Evolutionary conservation across 2,888 invertebrate species (phyloP), one percentile per base, ranked within the genome.

Genomic region (Cryptophagus acutangulus): DNA sequence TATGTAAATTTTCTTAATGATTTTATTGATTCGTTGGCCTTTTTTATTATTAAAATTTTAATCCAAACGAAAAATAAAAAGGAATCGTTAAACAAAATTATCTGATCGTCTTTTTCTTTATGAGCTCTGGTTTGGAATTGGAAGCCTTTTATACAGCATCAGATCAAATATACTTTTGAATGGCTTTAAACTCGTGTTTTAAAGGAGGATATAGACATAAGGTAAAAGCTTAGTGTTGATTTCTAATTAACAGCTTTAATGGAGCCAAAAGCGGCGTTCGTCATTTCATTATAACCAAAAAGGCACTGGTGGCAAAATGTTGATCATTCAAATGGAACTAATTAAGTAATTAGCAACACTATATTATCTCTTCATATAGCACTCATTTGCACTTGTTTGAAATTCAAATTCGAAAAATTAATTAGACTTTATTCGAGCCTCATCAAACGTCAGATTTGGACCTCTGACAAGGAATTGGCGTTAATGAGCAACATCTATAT

Each of bases 191-290:
- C n/a, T n/a, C n/a, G n/a, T n/a, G n/a, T n/a, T n/a, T n/a, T n/a
- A n/a, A n/a, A n/a, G n/a, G n/a, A n/a, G n/a, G n/a, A n/a, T n/a
- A n/a, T n/a, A n/a, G n/a, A n/a, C n/a, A n/a, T n/a, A n/a, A n/a
- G n/a, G n/a, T n/a, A n/a, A n/a, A n/a, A n/a, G n/a, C n/a, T 53
- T 55, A 53, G 57, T 61, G 63, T 62, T 59, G 63, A 65, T 64
- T 63, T 61, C 62, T 62, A 65, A 65, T 65, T 65, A 64, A 58
- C 60, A 52, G 50, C 51, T 55, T 57, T 62, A 62, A 63, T 63
- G 61, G 63, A 58, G 53, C 49, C 48, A 53, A 58, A 50, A 55
- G 56, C 56, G 48, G 52, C 47, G 46, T 46, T 49, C 59, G 55
- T 59, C 58, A 62, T 59, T 62, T 61, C 60, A 55, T 59, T 59